These are phyloP conservation scores for Stomatorhinus walkeri DNA, from an alignment of 2,797 vertebrate genomes.

Conservation along the genomic window DNA sequence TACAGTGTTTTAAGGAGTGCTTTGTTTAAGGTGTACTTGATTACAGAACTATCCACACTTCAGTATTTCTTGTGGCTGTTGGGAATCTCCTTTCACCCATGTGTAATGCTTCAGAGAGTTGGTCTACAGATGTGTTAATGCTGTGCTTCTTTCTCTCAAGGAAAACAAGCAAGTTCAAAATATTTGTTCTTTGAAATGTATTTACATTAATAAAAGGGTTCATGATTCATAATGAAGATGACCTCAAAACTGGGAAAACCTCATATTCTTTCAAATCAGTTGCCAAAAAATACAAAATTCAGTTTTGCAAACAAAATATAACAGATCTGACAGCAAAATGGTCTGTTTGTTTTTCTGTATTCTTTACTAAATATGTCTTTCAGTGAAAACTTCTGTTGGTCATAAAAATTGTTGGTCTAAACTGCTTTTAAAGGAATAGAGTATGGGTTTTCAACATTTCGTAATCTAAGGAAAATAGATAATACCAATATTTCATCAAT, in stretches of 20 bases:
- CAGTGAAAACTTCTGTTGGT: conserved; percentile 57
- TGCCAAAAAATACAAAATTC: background rate
- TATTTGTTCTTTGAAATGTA: background rate
- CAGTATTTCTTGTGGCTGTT: background rate
- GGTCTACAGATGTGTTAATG: background rate
- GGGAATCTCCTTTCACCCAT: background rate
- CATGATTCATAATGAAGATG: background rate
- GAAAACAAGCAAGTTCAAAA: background rate
- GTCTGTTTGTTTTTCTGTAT: conserved; percentile 14
- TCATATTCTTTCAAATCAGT: background rate
- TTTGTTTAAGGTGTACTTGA: background rate
- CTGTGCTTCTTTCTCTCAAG: background rate
- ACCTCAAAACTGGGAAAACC: background rate
- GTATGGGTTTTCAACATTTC: conserved; percentile 50
- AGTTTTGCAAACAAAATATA: conserved; percentile 1
- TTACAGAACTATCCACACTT: background rate
- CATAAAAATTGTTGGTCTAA: conserved; percentile 56
- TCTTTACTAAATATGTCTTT: conserved; percentile 50
- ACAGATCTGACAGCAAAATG: background rate
- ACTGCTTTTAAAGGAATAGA: conserved; percentile 58
- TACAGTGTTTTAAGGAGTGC: background rate
- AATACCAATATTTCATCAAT: background rate
- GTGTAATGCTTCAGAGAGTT: background rate
- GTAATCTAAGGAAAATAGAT: conserved; percentile 28
- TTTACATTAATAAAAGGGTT: background rate